phyloP scores from a whole-genome alignment of 2,113 vertebrate species.

The Cervus canadensis region DNA sequence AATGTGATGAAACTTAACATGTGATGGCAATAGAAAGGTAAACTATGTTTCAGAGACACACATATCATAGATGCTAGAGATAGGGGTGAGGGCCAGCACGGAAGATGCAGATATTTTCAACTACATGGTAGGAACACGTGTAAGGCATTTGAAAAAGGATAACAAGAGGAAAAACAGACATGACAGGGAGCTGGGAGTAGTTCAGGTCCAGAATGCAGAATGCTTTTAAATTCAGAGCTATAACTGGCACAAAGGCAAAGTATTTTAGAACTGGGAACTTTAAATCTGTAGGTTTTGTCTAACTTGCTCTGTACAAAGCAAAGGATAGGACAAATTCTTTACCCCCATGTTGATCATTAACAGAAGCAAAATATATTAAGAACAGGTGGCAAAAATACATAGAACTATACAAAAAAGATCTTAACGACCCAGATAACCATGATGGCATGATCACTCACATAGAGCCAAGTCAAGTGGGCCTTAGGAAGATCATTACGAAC shows the following conservation, averaged over 20 bases:
- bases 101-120: neutral
- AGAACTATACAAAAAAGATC: neutral
- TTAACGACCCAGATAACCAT: neutral
- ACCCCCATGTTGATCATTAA: neutral
- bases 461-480: neutral
- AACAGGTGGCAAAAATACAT: neutral
- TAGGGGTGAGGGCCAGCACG: neutral
- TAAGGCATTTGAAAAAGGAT: neutral
- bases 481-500: fast-evolving
- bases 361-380: neutral
- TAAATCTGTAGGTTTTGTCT: neutral
- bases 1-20: neutral
- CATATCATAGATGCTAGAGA: neutral
- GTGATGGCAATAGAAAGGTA: neutral
- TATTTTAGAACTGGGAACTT: neutral
- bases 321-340: neutral
- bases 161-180: neutral
- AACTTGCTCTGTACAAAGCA: neutral
- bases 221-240: neutral
- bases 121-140: neutral
- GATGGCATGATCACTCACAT: neutral
- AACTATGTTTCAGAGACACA: neutral
- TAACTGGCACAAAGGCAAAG: neutral
- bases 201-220: neutral
- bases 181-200: neutral